A percentile compares a stretch with the other conserved stretches of the same genome.
phyloP scores from a whole-genome alignment of 2,888 invertebrate species.

The Cheilosia variabilis region DNA sequence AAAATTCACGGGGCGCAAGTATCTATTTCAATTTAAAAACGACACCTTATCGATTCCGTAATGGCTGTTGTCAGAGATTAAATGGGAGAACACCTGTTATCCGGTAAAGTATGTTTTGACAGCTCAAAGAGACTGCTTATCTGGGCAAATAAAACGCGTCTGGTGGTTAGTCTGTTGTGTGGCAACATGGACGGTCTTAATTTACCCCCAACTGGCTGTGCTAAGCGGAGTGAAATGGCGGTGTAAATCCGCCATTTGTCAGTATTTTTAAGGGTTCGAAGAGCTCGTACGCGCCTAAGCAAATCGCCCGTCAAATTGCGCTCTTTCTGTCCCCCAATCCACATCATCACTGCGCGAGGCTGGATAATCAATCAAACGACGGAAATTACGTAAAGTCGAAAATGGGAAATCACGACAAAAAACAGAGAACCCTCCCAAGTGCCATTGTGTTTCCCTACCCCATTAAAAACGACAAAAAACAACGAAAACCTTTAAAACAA shows the following conservation, averaged over 20 bases:
- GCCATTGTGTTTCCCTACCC: conserved; percentile 20
- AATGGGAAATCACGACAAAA: not conserved
- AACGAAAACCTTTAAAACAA: conserved; percentile 31
- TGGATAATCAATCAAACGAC: conserved; percentile 53
- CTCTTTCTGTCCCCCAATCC: conserved; percentile 26
- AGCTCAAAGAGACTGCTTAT: too few relatives aligned
- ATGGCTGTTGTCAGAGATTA: conserved; percentile 3
- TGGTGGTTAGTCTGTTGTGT: too few relatives aligned
- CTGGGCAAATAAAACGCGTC: too few relatives aligned
- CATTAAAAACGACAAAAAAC: conserved; percentile 1
- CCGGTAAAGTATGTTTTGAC: not conserved
- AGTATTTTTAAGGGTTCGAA: too few relatives aligned
- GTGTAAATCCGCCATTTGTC: too few relatives aligned
- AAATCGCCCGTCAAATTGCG: conserved; percentile 39
- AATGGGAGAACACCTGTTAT: conserved; percentile 34
- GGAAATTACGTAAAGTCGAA: conserved; percentile 50
- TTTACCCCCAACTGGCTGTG: too few relatives aligned
- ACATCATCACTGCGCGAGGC: conserved; percentile 26
- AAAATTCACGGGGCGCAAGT: not conserved
- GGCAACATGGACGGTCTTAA: too few relatives aligned
- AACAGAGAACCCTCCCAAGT: conserved; percentile 22
- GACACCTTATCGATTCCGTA: conserved; percentile 14
- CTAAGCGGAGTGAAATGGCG: too few relatives aligned
- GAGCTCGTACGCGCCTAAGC: not conserved
- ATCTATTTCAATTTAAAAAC: not conserved